Conservation (phyloP, 2,113 vertebrate species). For the Callospermophilus lateralis region DNA sequence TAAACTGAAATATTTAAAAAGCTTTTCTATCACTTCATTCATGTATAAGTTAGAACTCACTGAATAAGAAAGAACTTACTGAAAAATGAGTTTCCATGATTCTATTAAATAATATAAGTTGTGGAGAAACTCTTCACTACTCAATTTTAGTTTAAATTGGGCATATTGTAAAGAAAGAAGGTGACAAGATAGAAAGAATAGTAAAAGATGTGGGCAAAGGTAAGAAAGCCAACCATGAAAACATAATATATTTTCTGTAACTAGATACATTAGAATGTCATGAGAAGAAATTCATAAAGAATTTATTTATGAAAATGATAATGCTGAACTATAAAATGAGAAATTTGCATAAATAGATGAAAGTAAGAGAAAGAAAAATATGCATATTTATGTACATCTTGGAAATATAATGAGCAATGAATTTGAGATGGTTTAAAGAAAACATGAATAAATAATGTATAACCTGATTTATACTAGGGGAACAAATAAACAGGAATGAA, state of each 20-base stretch:
- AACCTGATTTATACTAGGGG: conserved; percentile 62
- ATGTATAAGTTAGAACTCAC: neutral
- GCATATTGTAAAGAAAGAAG: neutral
- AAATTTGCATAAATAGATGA: conserved; percentile 67
- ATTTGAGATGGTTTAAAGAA: conserved; percentile 69
- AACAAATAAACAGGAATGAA: conserved; percentile 63
- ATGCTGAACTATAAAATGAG: conserved; percentile 61
- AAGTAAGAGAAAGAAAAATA: conserved; percentile 57
- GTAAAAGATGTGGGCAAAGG: neutral
- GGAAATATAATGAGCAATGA: conserved; percentile 63
- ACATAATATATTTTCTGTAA: neutral
- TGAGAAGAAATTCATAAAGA: conserved; percentile 20
- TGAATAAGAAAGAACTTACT: neutral
- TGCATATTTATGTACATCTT: conserved; percentile 69
- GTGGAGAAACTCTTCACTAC: no score
- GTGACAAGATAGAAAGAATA: neutral
- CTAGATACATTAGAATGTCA: conserved; percentile 5
- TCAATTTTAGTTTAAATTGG: conserved; percentile 28
- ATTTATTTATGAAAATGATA: conserved; percentile 65
- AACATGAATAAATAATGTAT: conserved; percentile 74
- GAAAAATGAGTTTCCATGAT: neutral
- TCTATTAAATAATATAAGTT: no score
- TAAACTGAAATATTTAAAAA: neutral
- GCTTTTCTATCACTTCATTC: neutral
- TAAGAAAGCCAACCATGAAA: neutral